These are phyloP conservation scores for Zaprionus tsacasi DNA, from an alignment of 1,140 invertebrate species.

Conservation along the genomic window DNA sequence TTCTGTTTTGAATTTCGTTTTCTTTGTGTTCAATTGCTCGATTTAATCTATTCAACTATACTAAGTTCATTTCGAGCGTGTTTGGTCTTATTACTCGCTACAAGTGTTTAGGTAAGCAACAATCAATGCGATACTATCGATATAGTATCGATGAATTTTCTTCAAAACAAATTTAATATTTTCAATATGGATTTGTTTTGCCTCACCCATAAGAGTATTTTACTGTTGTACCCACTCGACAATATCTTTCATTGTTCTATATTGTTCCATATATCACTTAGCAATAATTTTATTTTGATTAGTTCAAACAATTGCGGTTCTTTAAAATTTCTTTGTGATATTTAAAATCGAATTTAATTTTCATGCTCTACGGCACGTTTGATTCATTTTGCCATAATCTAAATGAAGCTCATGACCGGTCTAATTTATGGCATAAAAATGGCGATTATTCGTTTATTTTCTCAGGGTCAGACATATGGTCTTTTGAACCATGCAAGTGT, in stretches of 20 bases:
- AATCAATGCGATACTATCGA: too few relatives aligned
- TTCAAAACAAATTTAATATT: too few relatives aligned
- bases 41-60: neutral
- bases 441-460: neutral
- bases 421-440: neutral
- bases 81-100: neutral
- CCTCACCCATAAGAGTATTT: too few relatives aligned
- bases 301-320: neutral
- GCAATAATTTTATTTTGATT: neutral
- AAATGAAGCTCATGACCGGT: neutral
- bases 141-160: too few relatives aligned
- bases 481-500: neutral
- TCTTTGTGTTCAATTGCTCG: neutral
- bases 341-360: slow-evolving; percentile 8
- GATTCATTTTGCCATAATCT: neutral
- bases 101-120: too few relatives aligned
- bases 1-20: neutral
- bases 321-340: neutral
- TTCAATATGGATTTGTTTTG: too few relatives aligned
- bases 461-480: neutral
- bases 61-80: neutral
- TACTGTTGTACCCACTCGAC: too few relatives aligned
- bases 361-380: slow-evolving; percentile 6
- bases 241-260: too few relatives aligned
- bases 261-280: too few relatives aligned